Conservation (phyloP, 2,113 vertebrate genomes). For the Tachysurus fulvidraco region DNA sequence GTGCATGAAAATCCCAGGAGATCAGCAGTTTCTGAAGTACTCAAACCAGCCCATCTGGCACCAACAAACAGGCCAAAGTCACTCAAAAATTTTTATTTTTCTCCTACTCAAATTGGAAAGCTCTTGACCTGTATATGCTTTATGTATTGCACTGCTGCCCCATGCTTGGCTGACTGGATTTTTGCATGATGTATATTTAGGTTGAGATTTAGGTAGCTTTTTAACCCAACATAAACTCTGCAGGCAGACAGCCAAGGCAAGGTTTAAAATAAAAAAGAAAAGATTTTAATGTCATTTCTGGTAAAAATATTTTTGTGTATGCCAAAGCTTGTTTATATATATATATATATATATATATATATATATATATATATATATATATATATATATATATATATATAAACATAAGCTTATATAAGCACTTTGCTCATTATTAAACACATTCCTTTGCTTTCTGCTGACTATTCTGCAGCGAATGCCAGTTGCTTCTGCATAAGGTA, state of each 20-base stretch:
- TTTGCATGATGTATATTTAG: background rate
- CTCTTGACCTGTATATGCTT: background rate
- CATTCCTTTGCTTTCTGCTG: background rate
- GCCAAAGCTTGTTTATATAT: background rate
- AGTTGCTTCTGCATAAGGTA: slow-evolving; percentile 33
- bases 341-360: background rate
- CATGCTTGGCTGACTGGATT: background rate
- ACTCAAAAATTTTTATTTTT: background rate
- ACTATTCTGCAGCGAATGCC: background rate
- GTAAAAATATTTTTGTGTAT: background rate
- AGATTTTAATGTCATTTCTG: background rate
- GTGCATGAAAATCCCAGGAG: background rate
- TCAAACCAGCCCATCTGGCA: background rate
- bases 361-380: background rate
- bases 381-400: background rate
- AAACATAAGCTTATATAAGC: background rate
- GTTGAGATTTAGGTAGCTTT: background rate
- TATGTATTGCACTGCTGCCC: background rate
- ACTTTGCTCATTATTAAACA: background rate
- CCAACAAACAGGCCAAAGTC: background rate
- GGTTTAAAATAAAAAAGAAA: background rate
- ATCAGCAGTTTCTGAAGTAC: background rate
- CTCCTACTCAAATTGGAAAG: background rate
- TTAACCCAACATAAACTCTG: slow-evolving; percentile 1
- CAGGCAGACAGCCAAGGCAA: background rate